Evolutionary conservation across 2,113 vertebrate genomes (phyloP).

Genomic region (Todiramphus chloris): DNA sequence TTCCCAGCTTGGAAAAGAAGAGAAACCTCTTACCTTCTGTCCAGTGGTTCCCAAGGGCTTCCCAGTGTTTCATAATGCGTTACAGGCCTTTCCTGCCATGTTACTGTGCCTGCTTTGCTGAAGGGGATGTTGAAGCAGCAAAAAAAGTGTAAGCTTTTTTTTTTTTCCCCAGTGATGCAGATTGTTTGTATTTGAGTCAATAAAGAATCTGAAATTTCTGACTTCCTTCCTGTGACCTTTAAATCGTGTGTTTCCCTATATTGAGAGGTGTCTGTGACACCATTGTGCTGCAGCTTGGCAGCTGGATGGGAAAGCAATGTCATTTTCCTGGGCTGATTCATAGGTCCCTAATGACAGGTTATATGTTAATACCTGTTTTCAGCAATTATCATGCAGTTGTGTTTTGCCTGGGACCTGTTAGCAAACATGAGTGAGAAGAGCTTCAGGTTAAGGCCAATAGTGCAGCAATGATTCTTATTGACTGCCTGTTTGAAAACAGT

Average conservation of each 20-base stretch:
- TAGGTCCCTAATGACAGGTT: not conserved
- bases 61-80: not conserved
- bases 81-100: not conserved
- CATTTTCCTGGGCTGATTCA: not conserved
- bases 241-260: not conserved
- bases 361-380: constrained; percentile 5
- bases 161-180: not conserved
- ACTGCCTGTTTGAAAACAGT: not conserved
- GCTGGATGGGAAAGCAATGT: not conserved
- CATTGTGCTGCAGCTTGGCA: not conserved
- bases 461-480: not conserved
- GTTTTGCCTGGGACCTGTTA: not conserved
- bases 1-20: not conserved
- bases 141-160: not conserved
- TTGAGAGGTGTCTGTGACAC: not conserved
- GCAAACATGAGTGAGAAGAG: not conserved
- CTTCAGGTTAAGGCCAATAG: not conserved
- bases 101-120: not conserved
- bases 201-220: not conserved
- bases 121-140: not conserved
- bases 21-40: not conserved
- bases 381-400: not conserved
- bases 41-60: not conserved
- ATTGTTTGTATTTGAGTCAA: not conserved
- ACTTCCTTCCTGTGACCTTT: not conserved